Percentiles rank a stretch among this genome's conserved stretches.
Conservation (phyloP, 2,888 invertebrate genomes). For the Gandaritis pyraliata region DNA sequence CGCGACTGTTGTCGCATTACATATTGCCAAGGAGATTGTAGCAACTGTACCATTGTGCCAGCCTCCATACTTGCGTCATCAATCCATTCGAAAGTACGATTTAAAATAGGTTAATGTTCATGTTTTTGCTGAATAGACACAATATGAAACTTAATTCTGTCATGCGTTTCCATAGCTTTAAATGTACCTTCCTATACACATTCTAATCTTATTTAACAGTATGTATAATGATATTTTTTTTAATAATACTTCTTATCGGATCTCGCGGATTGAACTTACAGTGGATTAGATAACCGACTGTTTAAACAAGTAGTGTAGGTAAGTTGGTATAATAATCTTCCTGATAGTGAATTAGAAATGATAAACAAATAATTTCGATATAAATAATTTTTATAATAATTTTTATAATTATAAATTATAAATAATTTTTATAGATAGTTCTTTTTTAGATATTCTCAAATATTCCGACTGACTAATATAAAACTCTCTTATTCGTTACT, state of each 20-base stretch:
- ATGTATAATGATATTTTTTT: neutral
- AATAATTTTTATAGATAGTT: no score
- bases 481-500: no score
- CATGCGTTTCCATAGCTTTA: slow-evolving; percentile 46
- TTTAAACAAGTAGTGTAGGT: no score
- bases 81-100: slow-evolving; percentile 72
- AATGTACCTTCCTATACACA: slow-evolving; percentile 6
- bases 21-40: slow-evolving; percentile 58
- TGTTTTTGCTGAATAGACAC: slow-evolving; percentile 67
- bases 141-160: slow-evolving; percentile 53
- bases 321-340: no score
- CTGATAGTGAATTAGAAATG: no score
- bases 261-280: no score
- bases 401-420: no score
- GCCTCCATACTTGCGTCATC: slow-evolving; percentile 68
- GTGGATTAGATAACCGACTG: no score
- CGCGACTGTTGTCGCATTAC: slow-evolving; percentile 57
- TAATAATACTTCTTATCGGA: neutral
- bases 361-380: no score
- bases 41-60: slow-evolving; percentile 65
- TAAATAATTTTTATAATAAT: no score
- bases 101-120: slow-evolving; percentile 75
- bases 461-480: no score
- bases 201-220: slow-evolving; percentile 1
- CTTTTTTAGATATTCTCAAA: no score